Conservation (phyloP, 2,797 vertebrate genomes). For the Sphenodon punctatus region DNA sequence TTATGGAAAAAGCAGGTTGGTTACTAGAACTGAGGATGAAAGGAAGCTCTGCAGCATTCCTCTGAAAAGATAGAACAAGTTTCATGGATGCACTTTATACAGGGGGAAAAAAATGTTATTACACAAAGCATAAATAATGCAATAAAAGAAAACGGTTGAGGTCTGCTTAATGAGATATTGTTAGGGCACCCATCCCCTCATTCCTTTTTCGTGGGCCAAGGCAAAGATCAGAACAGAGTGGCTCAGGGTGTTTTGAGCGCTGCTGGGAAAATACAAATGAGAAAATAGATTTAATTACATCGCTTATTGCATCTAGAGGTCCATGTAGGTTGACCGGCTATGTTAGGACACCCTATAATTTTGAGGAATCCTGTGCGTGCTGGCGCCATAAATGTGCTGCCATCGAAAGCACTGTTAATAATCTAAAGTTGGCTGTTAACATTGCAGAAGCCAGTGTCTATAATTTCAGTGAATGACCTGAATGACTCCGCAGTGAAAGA, state of each 20-base stretch:
- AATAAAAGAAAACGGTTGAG: slow-evolving; percentile 58
- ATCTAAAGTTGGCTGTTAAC: slow-evolving; percentile 67
- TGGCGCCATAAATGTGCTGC: slow-evolving; percentile 57
- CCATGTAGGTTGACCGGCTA: slow-evolving; percentile 49
- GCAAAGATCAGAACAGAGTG: slow-evolving; percentile 48
- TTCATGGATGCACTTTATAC: slow-evolving; percentile 52
- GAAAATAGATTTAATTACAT: slow-evolving; percentile 65
- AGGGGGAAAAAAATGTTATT: slow-evolving; percentile 41
- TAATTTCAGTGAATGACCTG: slow-evolving; percentile 67
- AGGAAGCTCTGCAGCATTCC: slow-evolving; percentile 28
- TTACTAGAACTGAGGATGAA: slow-evolving; percentile 33
- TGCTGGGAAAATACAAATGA: slow-evolving; percentile 53
- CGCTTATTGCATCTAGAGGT: slow-evolving; percentile 54
- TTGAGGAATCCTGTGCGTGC: slow-evolving; percentile 43
- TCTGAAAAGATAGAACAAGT: slow-evolving; percentile 43
- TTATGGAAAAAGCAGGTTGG: not conserved
- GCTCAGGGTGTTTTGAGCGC: slow-evolving; percentile 1
- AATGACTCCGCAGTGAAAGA: slow-evolving; percentile 64
- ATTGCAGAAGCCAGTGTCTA: slow-evolving; percentile 57
- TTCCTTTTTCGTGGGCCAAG: slow-evolving; percentile 33
- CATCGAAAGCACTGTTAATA: slow-evolving; percentile 66
- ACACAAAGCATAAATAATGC: slow-evolving; percentile 61
- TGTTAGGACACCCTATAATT: slow-evolving; percentile 69
- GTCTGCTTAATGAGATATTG: slow-evolving; percentile 54
- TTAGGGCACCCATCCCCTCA: slow-evolving; percentile 31